Evolutionary conservation across 2,888 invertebrate species (phyloP).

Genomic region (Sabellastarte sp.): DNA sequence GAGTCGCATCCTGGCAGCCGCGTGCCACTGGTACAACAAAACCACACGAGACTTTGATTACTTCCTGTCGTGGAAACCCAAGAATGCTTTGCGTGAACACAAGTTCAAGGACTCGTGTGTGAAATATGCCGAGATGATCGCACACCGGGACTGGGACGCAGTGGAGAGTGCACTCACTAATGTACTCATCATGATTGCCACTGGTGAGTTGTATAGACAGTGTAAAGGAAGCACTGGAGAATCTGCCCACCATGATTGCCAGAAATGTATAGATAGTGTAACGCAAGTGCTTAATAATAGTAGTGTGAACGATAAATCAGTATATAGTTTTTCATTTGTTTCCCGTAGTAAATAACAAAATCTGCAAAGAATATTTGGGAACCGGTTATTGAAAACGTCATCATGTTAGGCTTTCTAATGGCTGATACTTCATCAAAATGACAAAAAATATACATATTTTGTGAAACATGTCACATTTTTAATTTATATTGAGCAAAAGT

Average conservation of each 20-base stretch:
- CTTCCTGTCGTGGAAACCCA: constrained; percentile 25
- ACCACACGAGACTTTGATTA: constrained; percentile 19
- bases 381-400: too few relatives aligned
- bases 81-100: constrained; percentile 6
- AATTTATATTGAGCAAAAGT: too few relatives aligned
- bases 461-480: too few relatives aligned
- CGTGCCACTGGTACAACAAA: constrained; percentile 26
- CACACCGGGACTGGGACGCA: constrained; percentile 15
- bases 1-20: constrained; percentile 27
- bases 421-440: too few relatives aligned
- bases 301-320: too few relatives aligned
- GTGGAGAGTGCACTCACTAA: constrained; percentile 27
- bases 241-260: not conserved
- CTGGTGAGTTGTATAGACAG: constrained; percentile 9
- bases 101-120: constrained; percentile 23
- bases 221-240: not conserved
- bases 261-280: too few relatives aligned
- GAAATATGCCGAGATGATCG: constrained; percentile 17
- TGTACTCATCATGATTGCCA: constrained; percentile 25
- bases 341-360: too few relatives aligned
- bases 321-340: too few relatives aligned
- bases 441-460: too few relatives aligned
- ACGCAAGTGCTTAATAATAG: too few relatives aligned
- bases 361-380: too few relatives aligned
- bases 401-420: too few relatives aligned